These are phyloP conservation scores for Sigmodon hispidus DNA, from an alignment of 2,113 vertebrate genomes.

Conservation along the genomic window DNA sequence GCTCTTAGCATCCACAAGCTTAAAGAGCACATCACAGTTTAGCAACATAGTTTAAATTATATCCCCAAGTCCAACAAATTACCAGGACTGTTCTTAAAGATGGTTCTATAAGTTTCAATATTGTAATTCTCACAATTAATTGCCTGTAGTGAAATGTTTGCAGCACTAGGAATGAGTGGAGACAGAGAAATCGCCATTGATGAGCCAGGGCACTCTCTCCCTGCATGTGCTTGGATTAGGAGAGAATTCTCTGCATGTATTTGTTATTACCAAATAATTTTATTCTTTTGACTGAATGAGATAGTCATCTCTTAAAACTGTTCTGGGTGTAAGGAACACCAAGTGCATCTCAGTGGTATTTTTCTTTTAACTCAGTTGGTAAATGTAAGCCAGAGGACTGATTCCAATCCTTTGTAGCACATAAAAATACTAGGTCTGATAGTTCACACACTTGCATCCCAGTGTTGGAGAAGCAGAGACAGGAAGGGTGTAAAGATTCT, in stretches of 20 bases:
- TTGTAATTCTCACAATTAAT: neutral
- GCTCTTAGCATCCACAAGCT: neutral
- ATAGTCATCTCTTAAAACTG: neutral
- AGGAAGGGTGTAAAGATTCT: too few relatives aligned
- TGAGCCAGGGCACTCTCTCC: neutral
- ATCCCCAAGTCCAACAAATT: neutral
- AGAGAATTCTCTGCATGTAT: accelerated
- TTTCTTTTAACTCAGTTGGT: neutral
- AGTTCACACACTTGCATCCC: neutral
- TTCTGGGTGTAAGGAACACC: neutral
- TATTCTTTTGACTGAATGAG: neutral
- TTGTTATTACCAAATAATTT: neutral
- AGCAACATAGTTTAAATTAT: neutral
- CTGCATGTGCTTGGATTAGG: too few relatives aligned
- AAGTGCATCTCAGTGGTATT: neutral
- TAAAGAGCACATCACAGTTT: neutral
- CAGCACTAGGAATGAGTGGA: neutral
- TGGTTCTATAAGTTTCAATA: neutral
- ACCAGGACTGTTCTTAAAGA: neutral
- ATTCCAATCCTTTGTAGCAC: neutral
- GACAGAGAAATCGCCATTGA: neutral
- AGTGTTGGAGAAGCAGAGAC: neutral
- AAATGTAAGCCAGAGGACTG: neutral
- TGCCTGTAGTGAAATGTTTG: neutral
- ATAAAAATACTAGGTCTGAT: too few relatives aligned